Evolutionary conservation across 2,888 invertebrate species (phyloP), one percentile per base, ranked within the genome.

Genomic region (Achlya flavicornis): DNA sequence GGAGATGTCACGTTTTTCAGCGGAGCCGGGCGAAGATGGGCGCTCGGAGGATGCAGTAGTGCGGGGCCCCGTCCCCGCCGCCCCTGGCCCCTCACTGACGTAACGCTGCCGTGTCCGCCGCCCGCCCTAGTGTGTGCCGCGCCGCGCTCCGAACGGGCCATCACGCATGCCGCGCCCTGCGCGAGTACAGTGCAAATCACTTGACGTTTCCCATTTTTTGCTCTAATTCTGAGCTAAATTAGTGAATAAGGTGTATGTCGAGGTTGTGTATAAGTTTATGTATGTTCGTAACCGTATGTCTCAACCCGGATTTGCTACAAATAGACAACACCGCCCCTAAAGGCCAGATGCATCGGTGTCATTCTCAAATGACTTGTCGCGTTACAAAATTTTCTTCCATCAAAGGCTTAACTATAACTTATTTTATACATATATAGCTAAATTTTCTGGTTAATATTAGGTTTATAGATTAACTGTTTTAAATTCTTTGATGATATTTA

Each of bases 81-180:
- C 76, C 78, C 79, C 80, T 69, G 77, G 75, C 85, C 88, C 91
- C 87, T 78, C 89, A 88, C 92, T 93, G 92, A 93, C 94, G 92
- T 93, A 94, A 93, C 90, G 88, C 84, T 89, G 88, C 89, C 90
- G 90, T 86, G 89, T 84, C 86, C 86, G 78, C 85, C 85, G 89
- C 91, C 91, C 90, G 90, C 91, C 92, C 92, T 91, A 92, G 92
- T 93, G 90, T 88, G 91, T 87, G 87, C 88, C 91, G 90, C 91
- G 93, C 90, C 93, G 91, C 90, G 91, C 87, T 88, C 85, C 86
- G 83, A 87, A 86, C 82, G 89, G 85, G 89, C 87, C 80, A 83
- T 77, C 83, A 84, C 86, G 84, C 84, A 84, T 84, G 84, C 85
- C 88, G 90, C 84, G 90, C 89, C 84, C 88, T 84, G 74, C 82